A percentile compares a stretch with the other conserved stretches of the same genome.
These are phyloP conservation scores for Galerucella calmariensis DNA, from an alignment of 2,888 invertebrate genomes.

Conservation along the genomic window DNA sequence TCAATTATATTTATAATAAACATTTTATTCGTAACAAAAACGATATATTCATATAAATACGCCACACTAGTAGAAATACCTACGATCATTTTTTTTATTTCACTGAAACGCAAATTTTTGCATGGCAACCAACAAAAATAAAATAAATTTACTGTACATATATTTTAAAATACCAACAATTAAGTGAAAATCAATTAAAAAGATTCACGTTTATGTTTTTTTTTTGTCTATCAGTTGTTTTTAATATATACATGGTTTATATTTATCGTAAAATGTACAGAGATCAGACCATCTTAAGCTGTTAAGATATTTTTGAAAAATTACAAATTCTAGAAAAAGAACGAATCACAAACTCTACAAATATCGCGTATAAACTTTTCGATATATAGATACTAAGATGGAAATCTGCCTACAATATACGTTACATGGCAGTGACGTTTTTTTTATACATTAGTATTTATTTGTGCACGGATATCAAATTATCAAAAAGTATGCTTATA, in stretches of 20 bases:
- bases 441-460: conserved; percentile 53
- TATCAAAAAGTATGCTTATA: conserved; percentile 31
- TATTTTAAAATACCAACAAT: conserved; percentile 54
- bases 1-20: conserved; percentile 51
- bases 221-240: conserved; percentile 36
- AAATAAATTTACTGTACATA: conserved; percentile 52
- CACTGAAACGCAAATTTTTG: conserved; percentile 46
- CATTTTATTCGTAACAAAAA: conserved; percentile 54
- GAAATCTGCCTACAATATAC: conserved; percentile 60
- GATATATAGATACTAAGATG: conserved; percentile 51
- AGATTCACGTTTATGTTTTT: conserved; percentile 43
- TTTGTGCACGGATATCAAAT: conserved; percentile 56
- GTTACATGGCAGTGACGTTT: conserved; percentile 62
- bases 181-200: conserved; percentile 46
- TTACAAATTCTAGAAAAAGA: conserved; percentile 48
- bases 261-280: conserved; percentile 49
- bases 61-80: too few relatives aligned
- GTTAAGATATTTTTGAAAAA: conserved; percentile 46
- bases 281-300: conserved; percentile 50
- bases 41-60: conserved; percentile 37
- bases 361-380: conserved; percentile 46
- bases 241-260: conserved; percentile 24
- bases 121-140: conserved; percentile 52
- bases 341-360: conserved; percentile 34
- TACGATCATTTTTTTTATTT: too few relatives aligned